Evolutionary conservation across 2,888 invertebrate species (phyloP).

Genomic region (Luperina nickerlii): DNA sequence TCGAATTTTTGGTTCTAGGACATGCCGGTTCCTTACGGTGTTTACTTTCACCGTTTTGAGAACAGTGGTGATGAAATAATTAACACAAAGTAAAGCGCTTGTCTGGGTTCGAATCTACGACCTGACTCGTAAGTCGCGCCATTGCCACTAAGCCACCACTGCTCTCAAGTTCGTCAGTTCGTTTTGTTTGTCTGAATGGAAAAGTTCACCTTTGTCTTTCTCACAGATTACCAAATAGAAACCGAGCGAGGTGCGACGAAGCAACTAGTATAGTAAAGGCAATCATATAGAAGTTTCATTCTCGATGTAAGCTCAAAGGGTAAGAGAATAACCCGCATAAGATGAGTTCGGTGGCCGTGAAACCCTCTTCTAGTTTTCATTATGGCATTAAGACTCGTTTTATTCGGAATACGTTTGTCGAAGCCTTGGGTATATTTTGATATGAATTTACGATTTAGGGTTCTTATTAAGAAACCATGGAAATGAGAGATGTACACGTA

Average conservation of each 20-base stretch:
- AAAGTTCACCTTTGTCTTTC: neutral
- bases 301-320: slow-evolving; percentile 39
- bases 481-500: slow-evolving; percentile 21
- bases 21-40: no score
- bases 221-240: neutral
- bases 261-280: slow-evolving; percentile 32
- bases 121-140: no score
- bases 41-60: no score
- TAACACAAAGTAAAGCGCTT: no score
- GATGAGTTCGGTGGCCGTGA: slow-evolving; percentile 47
- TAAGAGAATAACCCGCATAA: slow-evolving; percentile 50
- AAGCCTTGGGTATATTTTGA: slow-evolving; percentile 12
- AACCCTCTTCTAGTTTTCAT: slow-evolving; percentile 49
- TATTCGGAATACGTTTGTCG: slow-evolving; percentile 36
- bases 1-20: no score
- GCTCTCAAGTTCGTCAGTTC: no score
- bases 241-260: slow-evolving; percentile 12
- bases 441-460: slow-evolving; percentile 24
- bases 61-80: no score
- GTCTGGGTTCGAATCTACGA: no score
- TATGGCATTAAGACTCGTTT: slow-evolving; percentile 38
- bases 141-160: no score
- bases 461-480: neutral
- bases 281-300: slow-evolving; percentile 38
- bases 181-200: neutral